Conservation (phyloP, 92 coral and sea anemone genomes). For the Pocillopora meandrina region DNA sequence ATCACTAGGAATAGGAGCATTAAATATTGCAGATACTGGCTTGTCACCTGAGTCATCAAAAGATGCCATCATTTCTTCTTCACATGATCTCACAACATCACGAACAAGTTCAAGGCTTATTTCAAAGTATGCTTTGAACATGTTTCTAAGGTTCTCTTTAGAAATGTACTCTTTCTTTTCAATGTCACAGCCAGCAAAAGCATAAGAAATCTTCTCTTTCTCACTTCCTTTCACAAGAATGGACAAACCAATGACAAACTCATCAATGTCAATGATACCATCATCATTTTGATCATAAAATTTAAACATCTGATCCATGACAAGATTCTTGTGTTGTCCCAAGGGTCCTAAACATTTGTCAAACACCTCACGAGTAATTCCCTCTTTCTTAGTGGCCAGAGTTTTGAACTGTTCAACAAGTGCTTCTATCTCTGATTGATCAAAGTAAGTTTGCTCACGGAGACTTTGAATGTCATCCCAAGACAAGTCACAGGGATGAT, state of each 20-base stretch:
- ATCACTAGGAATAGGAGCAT: constrained; percentile 93
- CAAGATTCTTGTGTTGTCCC: constrained; percentile 89
- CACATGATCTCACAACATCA: constrained; percentile 94
- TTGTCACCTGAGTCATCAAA: constrained; percentile 98
- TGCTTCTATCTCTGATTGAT: constrained; percentile 91
- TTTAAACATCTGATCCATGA: constrained; percentile 96
- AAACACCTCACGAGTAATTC: constrained; percentile 96
- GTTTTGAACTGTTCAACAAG: constrained; percentile 92
- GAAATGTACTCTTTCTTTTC: constrained; percentile 82
- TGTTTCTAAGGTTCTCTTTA: constrained; percentile 81
- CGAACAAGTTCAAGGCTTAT: constrained; percentile 94
- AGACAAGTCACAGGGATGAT: constrained; percentile 70
- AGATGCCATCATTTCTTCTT: constrained; percentile 98
- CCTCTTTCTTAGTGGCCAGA: constrained; percentile 81
- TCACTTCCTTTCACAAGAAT: constrained; percentile 94
- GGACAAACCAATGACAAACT: constrained; percentile 86
- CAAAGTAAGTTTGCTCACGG: constrained; percentile 81
- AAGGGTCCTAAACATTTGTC: constrained; percentile 94
- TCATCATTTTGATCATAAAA: constrained; percentile 90
- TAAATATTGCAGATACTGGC: constrained; percentile 94
- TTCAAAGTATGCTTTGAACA: constrained; percentile 98
- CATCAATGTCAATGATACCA: constrained; percentile 87
- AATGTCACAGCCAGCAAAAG: constrained; percentile 91
- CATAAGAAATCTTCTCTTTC: constrained; percentile 91
- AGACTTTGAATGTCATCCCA: constrained; percentile 83